Percentiles rank a stretch among this genome's conserved stretches.
Evolutionary conservation across 2,888 invertebrate species (phyloP).

Genomic region (Embidobia sp.): DNA sequence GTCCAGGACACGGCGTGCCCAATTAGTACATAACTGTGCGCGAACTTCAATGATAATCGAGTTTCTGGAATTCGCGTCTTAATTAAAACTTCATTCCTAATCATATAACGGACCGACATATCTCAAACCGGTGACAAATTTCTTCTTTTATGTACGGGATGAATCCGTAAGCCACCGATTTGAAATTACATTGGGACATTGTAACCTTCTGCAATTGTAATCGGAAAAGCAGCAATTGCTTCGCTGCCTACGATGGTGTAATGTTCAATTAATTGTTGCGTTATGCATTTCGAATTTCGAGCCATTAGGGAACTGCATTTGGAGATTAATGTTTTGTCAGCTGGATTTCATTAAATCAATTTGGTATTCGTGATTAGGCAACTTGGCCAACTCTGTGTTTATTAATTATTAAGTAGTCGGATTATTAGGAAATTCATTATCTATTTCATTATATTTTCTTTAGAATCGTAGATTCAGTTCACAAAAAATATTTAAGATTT

Average conservation of each 20-base stretch:
- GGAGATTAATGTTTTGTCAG: not conserved
- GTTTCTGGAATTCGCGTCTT: conserved; percentile 69
- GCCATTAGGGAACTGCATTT: not conserved
- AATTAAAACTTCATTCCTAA: conserved; percentile 66
- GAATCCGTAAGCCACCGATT: conserved; percentile 40
- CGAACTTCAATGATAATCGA: conserved; percentile 74
- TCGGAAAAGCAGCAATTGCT: conserved; percentile 20
- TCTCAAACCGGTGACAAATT: conserved; percentile 51
- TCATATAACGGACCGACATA: conserved; percentile 30
- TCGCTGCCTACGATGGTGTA: not conserved
- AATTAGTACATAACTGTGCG: conserved; percentile 69
- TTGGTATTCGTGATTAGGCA: no score
- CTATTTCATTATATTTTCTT: no score
- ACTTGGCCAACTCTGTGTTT: no score
- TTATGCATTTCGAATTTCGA: conserved; percentile 10
- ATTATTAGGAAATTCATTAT: no score
- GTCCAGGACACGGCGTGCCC: conserved; percentile 70
- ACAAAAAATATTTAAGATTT: no score
- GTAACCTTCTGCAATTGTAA: conserved; percentile 27
- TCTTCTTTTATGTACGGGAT: conserved; percentile 48
- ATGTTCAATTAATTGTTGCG: conserved; percentile 27
- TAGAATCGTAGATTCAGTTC: no score
- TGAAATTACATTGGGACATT: conserved; percentile 7
- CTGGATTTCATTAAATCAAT: not conserved
- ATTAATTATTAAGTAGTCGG: no score